phyloP scores from a whole-genome alignment of 2,113 vertebrate genomes.

The Hepsetus odoe region DNA sequence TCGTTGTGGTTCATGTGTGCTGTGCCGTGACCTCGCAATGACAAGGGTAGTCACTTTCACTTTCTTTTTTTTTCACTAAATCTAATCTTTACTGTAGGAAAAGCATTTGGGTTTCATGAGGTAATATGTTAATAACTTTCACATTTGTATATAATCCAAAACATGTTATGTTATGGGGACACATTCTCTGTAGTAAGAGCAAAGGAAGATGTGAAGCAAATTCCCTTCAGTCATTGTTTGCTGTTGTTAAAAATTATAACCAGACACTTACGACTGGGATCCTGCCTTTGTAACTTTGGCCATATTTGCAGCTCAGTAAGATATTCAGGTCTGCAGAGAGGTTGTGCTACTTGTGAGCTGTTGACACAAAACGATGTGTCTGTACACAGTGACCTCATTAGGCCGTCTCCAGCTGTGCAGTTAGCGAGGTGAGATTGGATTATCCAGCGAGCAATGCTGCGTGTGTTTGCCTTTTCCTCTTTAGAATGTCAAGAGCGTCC shows the following conservation, averaged over 20 bases:
- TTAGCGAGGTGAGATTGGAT: slow-evolving; percentile 50
- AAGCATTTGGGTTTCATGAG: no score
- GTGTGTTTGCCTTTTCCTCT: slow-evolving; percentile 20
- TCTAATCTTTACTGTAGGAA: no score
- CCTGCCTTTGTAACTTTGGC: slow-evolving; percentile 16
- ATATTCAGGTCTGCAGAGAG: not conserved
- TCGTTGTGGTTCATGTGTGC: no score
- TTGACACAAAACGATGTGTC: slow-evolving; percentile 47
- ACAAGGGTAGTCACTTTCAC: no score
- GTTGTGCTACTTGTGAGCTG: slow-evolving; percentile 32
- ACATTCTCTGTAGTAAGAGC: not conserved
- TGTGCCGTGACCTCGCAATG: no score
- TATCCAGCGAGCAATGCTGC: slow-evolving; percentile 36
- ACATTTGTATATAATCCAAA: not conserved
- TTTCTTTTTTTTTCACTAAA: no score
- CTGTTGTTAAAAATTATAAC: slow-evolving; percentile 23
- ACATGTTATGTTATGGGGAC: no score
- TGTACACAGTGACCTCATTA: slow-evolving; percentile 50
- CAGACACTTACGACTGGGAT: not conserved
- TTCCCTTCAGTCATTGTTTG: slow-evolving; percentile 2
- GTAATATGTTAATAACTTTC: no score
- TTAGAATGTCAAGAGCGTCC: slow-evolving; percentile 35
- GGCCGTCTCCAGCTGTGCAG: slow-evolving; percentile 46
- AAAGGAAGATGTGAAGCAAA: not conserved
- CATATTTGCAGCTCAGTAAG: not conserved